Evolutionary conservation across 2,888 invertebrate genomes (phyloP).

Genomic region (Pterobdella sp.): DNA sequence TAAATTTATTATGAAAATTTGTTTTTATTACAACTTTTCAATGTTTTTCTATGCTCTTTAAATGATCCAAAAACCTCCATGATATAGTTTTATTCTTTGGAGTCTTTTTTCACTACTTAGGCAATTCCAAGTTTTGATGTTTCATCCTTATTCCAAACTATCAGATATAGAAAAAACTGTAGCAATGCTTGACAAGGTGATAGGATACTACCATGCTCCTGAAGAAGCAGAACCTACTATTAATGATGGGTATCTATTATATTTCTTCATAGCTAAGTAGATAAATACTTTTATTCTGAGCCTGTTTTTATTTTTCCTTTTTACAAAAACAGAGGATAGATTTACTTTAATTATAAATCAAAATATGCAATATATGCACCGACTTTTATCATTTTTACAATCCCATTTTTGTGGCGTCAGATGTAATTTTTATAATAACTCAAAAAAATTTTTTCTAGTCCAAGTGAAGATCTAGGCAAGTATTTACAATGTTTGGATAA

Average conservation of each 20-base stretch:
- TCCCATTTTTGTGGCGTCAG: no score
- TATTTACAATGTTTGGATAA: constrained; percentile 70
- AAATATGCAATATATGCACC: no score
- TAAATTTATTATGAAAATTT: constrained; percentile 39
- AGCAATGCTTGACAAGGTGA: constrained; percentile 62
- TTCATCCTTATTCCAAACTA: no score
- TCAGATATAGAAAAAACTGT: constrained; percentile 69
- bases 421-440: no score
- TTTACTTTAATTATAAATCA: no score
- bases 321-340: no score
- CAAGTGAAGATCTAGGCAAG: constrained; percentile 55
- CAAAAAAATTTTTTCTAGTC: no score
- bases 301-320: no score
- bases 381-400: no score
- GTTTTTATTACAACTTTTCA: neutral
- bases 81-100: neutral
- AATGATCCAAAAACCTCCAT: neutral
- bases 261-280: neutral
- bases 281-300: no score
- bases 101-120: neutral
- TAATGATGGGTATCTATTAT: constrained; percentile 62
- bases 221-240: constrained; percentile 80
- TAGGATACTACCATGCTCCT: constrained; percentile 88
- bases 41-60: neutral
- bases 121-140: no score